These are phyloP conservation scores for Nannoperca australis DNA, from an alignment of 2,797 vertebrate genomes.

Conservation along the genomic window DNA sequence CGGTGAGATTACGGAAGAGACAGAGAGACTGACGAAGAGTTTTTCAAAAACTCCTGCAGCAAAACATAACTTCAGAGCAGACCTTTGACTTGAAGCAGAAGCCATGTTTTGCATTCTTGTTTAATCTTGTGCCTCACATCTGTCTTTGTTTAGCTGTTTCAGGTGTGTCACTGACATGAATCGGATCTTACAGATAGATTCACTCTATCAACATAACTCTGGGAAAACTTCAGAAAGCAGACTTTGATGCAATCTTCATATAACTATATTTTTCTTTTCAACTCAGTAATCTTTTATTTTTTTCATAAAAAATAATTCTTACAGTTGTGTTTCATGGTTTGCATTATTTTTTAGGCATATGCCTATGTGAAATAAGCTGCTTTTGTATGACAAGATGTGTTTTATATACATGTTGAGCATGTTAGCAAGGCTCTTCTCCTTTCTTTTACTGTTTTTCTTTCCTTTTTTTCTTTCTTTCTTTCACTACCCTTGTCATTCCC, in stretches of 20 bases:
- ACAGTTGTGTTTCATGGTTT: not conserved
- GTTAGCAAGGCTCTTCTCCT: conserved; percentile 9
- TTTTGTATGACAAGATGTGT: not conserved
- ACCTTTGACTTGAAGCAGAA: conserved; percentile 14
- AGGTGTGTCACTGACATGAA: conserved; percentile 10
- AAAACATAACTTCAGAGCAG: conserved; percentile 21
- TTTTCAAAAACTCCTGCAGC: not conserved
- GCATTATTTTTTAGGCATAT: not conserved
- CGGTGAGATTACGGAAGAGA: not conserved
- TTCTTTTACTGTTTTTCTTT: not conserved
- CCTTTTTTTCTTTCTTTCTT: not conserved
- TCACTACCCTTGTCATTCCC: conserved; percentile 26
- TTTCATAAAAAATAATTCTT: not conserved
- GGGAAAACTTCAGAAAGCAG: not conserved
- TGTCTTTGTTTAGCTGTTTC: conserved; percentile 23
- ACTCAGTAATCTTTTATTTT: not conserved
- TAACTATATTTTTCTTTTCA: not conserved
- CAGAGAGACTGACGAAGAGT: not conserved
- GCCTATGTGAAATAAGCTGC: not conserved
- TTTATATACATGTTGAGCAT: not conserved
- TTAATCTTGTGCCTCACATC: conserved; percentile 14
- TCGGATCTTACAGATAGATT: not conserved
- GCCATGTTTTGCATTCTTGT: conserved; percentile 1
- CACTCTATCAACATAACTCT: not conserved
- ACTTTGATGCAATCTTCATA: conserved; percentile 5